Conservation (phyloP, 2,797 vertebrate genomes). For the Bryconaethiops microstoma region DNA sequence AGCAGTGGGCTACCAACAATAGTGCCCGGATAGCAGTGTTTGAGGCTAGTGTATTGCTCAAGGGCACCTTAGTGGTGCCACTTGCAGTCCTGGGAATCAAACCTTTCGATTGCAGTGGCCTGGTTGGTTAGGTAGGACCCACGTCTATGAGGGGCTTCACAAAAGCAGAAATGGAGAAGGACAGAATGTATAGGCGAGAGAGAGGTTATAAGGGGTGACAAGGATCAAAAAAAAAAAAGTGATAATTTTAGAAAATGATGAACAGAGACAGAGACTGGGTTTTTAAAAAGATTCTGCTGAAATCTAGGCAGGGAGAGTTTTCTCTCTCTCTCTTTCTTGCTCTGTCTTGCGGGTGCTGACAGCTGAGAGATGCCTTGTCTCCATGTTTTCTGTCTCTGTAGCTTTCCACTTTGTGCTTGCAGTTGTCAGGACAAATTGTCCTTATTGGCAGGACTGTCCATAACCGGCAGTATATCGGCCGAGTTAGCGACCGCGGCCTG, state of each 20-base stretch:
- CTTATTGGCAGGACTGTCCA: conserved; percentile 60
- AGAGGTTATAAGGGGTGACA: not conserved
- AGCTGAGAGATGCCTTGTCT: conserved; percentile 53
- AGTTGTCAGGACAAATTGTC: conserved; percentile 63
- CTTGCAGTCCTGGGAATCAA: too few species aligned
- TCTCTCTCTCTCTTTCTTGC: conserved; percentile 15
- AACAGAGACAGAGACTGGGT: conserved; percentile 3
- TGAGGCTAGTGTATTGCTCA: too few species aligned
- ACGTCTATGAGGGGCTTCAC: not conserved
- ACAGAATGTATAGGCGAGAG: not conserved
- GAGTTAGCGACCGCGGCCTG: conserved; percentile 14
- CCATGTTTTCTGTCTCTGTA: conserved; percentile 37
- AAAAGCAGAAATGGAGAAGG: not conserved
- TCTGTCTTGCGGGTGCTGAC: conserved; percentile 48
- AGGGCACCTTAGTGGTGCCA: too few species aligned
- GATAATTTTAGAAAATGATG: conserved; percentile 32
- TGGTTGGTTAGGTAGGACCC: not conserved
- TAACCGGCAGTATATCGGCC: conserved; percentile 8
- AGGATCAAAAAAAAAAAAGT: conserved; percentile 16
- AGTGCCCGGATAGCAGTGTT: too few species aligned
- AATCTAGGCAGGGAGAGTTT: not conserved
- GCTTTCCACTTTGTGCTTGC: conserved; percentile 43
- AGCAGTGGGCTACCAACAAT: too few species aligned
- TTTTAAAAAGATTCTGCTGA: not conserved
- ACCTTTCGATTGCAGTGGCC: too few species aligned